Conservation (phyloP, 2,113 vertebrate species). For the Excalfactoria chinensis region DNA sequence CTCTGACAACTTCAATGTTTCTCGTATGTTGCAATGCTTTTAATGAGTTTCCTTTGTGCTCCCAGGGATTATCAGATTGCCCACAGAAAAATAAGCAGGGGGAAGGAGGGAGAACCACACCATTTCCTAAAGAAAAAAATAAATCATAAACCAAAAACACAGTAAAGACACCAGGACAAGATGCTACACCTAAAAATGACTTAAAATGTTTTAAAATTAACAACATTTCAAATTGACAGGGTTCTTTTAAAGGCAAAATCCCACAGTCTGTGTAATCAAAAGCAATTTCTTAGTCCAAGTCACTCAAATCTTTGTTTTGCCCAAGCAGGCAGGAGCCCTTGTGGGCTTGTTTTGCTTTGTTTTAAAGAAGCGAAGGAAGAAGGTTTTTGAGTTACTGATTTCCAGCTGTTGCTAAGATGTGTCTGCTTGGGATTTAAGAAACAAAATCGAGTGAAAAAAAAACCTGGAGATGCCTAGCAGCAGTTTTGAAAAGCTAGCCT, state of each 20-base stretch:
- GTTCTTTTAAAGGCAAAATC: not conserved
- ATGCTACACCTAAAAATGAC: not conserved
- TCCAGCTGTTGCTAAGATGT: not conserved
- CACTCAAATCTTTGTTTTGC: not conserved
- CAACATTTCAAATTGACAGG: not conserved
- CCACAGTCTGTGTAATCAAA: not conserved
- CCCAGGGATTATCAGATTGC: slow-evolving; percentile 13
- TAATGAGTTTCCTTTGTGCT: slow-evolving; percentile 43
- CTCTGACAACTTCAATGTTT: slow-evolving; percentile 38
- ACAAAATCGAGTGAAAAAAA: not conserved
- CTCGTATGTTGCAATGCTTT: slow-evolving; percentile 30
- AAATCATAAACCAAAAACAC: not conserved
- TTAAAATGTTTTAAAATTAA: not conserved
- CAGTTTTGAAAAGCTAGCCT: not conserved
- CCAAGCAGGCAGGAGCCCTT: slow-evolving; percentile 23
- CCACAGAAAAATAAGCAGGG: not conserved
- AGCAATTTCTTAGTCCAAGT: slow-evolving; percentile 9
- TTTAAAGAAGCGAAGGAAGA: not conserved
- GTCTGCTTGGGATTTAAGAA: not conserved
- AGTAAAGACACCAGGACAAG: not conserved
- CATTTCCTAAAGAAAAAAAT: not conserved
- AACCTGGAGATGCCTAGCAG: not conserved
- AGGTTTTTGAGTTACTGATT: not conserved
- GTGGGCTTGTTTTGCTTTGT: not conserved
- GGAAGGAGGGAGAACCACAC: not conserved